Evolutionary conservation across 2,113 vertebrate species (phyloP).

Genomic region (Albula goreensis): DNA sequence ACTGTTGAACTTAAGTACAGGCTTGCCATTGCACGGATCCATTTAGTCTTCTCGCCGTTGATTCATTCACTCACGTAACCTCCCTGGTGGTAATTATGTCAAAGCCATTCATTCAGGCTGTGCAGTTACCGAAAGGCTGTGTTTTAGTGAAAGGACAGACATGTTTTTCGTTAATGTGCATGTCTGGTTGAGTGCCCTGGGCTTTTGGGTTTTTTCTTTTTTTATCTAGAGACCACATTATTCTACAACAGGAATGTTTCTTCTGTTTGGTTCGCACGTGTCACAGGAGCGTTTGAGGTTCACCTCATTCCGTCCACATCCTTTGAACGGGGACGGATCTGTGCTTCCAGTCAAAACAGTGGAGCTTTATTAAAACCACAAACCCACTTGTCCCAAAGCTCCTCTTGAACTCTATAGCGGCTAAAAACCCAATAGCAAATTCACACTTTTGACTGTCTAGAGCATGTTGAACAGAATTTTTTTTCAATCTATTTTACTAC

Average conservation of each 20-base stretch:
- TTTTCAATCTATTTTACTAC: neutral
- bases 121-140: constrained; percentile 7
- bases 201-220: constrained; percentile 3
- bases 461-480: neutral
- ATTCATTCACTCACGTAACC: neutral
- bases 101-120: constrained; percentile 1
- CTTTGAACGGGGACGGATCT: neutral
- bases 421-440: too few species aligned
- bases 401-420: neutral
- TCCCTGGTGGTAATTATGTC: neutral
- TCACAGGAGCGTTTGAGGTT: neutral
- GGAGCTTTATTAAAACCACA: neutral
- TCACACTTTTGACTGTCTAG: neutral
- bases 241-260: neutral
- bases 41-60: neutral
- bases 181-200: neutral
- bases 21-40: neutral
- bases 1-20: neutral
- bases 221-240: constrained; percentile 2
- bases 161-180: constrained; percentile 5
- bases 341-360: neutral
- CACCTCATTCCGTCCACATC: neutral
- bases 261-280: neutral
- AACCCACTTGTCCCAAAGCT: neutral
- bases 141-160: constrained; percentile 24